Conservation (phyloP, 1,140 invertebrate species). For the Megalopta genalis region DNA sequence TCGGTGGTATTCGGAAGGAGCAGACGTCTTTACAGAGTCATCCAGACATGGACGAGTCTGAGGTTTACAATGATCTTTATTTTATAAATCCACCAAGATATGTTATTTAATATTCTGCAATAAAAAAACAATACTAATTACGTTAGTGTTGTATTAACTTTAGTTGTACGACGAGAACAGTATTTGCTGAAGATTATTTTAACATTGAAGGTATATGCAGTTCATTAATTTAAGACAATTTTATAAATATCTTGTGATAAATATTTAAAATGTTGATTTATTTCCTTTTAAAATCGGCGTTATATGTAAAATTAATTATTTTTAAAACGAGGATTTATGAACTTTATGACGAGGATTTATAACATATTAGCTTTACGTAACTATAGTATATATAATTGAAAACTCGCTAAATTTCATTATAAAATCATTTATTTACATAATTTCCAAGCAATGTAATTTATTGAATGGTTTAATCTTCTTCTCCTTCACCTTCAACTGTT, state of each 20-base stretch:
- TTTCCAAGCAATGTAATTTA: neutral
- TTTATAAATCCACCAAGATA: constrained; percentile 88
- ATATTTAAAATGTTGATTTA: constrained; percentile 11
- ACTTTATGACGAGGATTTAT: neutral
- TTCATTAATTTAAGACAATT: neutral
- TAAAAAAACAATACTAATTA: constrained; percentile 19
- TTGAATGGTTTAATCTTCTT: constrained; percentile 17
- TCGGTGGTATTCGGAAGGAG: constrained; percentile 94
- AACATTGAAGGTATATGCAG: neutral
- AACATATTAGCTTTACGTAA: neutral
- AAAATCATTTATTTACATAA: constrained; percentile 30
- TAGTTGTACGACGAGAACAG: neutral
- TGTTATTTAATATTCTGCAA: constrained; percentile 82
- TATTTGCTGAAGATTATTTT: constrained; percentile 1
- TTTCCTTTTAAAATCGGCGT: neutral
- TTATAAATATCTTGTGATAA: constrained; percentile 7
- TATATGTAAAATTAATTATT: neutral
- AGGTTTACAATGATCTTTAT: constrained; percentile 90
- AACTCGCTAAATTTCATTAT: constrained; percentile 13
- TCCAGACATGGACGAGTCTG: constrained; percentile 75
- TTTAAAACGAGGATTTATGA: too few relatives aligned
- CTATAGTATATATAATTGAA: constrained; percentile 12
- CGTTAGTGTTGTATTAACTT: neutral
- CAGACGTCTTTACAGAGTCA: constrained; percentile 71
- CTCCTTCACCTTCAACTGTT: constrained; percentile 69